Conservation (phyloP, 2,888 invertebrate genomes). For the Tridacna gigas region DNA sequence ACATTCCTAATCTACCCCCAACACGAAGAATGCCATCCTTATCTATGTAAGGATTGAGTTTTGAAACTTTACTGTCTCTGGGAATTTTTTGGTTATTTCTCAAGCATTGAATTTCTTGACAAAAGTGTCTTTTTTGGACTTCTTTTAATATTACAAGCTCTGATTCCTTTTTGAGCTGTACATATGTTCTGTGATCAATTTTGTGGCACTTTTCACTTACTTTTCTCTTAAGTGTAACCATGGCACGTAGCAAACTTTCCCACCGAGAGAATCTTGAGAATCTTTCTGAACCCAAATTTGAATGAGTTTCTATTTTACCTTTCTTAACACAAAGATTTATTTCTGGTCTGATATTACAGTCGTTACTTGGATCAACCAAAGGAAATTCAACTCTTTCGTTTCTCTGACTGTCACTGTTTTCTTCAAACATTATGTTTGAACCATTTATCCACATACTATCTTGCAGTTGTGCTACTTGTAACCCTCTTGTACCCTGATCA, state of each 20-base stretch:
- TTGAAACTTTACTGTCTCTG: slow-evolving; percentile 33
- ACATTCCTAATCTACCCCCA: slow-evolving; percentile 46
- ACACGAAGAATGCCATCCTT: slow-evolving; percentile 47
- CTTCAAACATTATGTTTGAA: slow-evolving; percentile 7
- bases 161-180: slow-evolving; percentile 40
- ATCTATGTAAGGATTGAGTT: slow-evolving; percentile 41
- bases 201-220: background rate
- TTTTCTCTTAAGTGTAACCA: background rate
- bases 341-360: slow-evolving; percentile 44
- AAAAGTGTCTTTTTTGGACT: slow-evolving; percentile 44
- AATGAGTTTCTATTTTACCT: background rate
- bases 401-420: no score
- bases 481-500: slow-evolving; percentile 51
- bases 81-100: slow-evolving; percentile 7
- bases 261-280: slow-evolving; percentile 43
- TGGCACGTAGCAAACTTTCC: slow-evolving; percentile 33
- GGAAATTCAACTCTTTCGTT: background rate
- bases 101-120: slow-evolving; percentile 29
- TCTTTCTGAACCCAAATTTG: slow-evolving; percentile 40
- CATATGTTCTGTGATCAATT: background rate
- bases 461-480: background rate
- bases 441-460: slow-evolving; percentile 55
- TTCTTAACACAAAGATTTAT: background rate
- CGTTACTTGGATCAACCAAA: slow-evolving; percentile 35
- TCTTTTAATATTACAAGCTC: slow-evolving; percentile 38